A percentile compares a stretch with the other conserved stretches of the same genome.
phyloP scores from a whole-genome alignment of 2,113 vertebrate genomes.

The Cettia cetti region DNA sequence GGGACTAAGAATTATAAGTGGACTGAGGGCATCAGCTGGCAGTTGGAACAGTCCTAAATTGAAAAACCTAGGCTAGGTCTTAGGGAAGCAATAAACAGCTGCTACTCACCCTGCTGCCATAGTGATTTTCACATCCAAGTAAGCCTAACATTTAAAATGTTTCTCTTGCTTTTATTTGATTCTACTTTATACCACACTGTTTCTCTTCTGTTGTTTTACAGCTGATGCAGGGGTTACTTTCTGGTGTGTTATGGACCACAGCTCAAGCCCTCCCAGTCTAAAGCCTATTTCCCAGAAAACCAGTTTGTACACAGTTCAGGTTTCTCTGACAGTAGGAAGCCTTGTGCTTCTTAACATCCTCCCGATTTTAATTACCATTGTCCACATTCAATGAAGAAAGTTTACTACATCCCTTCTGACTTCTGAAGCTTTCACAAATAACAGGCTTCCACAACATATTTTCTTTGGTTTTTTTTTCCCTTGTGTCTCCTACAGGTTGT shows the following conservation, averaged over 20 bases:
- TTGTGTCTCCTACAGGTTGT: not conserved
- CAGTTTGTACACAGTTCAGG: not conserved
- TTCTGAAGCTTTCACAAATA: not conserved
- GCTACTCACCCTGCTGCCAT: not conserved
- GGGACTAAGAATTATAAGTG: not conserved
- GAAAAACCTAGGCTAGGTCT: not conserved
- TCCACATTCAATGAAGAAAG: not conserved
- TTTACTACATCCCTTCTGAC: not conserved
- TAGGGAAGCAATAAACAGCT: not conserved
- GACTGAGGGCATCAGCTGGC: not conserved
- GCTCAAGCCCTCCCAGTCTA: not conserved
- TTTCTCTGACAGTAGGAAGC: not conserved
- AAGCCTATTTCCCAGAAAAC: not conserved
- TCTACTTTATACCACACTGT: not conserved
- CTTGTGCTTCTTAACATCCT: not conserved
- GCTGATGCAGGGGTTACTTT: not conserved
- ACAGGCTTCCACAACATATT: not conserved
- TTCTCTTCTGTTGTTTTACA: not conserved
- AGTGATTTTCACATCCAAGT: not conserved
- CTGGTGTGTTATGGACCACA: not conserved
- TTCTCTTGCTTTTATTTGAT: not conserved
- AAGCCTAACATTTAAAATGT: not conserved
- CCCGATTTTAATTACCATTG: not conserved
- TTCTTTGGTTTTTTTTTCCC: accelerated
- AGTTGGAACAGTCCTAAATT: not conserved